Evolutionary conservation across 2,888 invertebrate species (phyloP).

Genomic region (Itoplectis maculator): DNA sequence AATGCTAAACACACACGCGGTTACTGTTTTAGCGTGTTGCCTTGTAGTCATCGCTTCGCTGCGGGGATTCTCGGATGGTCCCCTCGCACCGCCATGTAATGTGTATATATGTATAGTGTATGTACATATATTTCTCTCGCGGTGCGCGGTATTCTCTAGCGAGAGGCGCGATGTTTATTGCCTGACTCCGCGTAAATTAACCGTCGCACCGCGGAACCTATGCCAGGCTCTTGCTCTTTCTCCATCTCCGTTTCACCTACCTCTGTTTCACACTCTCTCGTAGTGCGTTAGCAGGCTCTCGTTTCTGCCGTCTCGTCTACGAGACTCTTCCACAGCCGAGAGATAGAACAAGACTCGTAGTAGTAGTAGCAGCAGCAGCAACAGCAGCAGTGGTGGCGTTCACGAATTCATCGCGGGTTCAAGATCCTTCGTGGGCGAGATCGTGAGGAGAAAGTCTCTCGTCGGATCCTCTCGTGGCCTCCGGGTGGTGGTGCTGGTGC

Average conservation of each 20-base stretch:
- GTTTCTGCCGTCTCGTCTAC: slow-evolving; percentile 8
- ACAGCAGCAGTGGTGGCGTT: too few species aligned
- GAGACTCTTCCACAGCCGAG: slow-evolving; percentile 8
- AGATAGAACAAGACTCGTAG: too few species aligned
- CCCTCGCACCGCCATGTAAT: slow-evolving; percentile 26
- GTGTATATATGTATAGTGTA: slow-evolving; percentile 40
- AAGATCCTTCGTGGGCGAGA: slow-evolving; percentile 48
- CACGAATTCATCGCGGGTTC: slow-evolving; percentile 42
- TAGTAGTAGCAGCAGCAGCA: too few species aligned
- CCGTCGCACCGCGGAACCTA: slow-evolving; percentile 63
- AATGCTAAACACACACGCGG: not conserved
- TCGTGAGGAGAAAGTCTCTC: slow-evolving; percentile 41
- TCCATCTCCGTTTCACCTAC: too few species aligned
- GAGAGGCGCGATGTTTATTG: slow-evolving; percentile 82
- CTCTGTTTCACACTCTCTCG: too few species aligned
- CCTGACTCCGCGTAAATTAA: slow-evolving; percentile 83
- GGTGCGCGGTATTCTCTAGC: slow-evolving; percentile 78
- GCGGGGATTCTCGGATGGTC: slow-evolving; percentile 58
- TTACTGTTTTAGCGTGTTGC: slow-evolving; percentile 21
- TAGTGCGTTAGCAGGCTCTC: not conserved
- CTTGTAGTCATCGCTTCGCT: slow-evolving; percentile 55
- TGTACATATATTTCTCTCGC: slow-evolving; percentile 64
- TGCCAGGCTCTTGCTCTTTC: not conserved
- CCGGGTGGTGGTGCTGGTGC: too few species aligned
- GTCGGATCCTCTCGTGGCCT: slow-evolving; percentile 3